phyloP scores from a whole-genome alignment of 2,888 invertebrate genomes.

The Antheraea assamensis region DNA sequence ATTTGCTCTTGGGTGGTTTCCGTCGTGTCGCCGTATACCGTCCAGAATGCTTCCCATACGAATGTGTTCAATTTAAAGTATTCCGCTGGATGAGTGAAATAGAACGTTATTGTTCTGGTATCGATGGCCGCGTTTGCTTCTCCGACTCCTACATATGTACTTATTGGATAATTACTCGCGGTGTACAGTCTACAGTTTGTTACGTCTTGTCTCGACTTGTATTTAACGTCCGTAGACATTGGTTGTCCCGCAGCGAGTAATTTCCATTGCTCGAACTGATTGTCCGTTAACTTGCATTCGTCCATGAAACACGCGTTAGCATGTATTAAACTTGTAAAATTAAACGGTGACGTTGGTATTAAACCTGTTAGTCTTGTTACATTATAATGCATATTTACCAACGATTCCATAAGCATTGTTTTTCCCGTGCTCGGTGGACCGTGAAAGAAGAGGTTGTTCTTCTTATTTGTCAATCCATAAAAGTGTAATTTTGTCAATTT shows the following conservation, averaged over 20 bases:
- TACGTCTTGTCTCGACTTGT: slow-evolving; percentile 27
- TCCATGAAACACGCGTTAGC: slow-evolving; percentile 44
- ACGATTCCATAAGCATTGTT: slow-evolving; percentile 38
- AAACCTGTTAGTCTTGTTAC: slow-evolving; percentile 36
- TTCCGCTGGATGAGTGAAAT: not conserved
- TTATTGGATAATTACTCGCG: slow-evolving; percentile 24
- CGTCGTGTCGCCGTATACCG: not conserved
- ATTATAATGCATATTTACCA: slow-evolving; percentile 25
- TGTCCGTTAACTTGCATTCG: slow-evolving; percentile 43
- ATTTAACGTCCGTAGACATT: slow-evolving; percentile 37
- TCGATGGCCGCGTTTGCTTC: not conserved
- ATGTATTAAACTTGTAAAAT: slow-evolving; percentile 31
- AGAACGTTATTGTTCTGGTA: slow-evolving; percentile 15
- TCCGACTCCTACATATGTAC: slow-evolving; percentile 10
- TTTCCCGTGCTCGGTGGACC: slow-evolving; percentile 25
- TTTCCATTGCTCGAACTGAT: slow-evolving; percentile 50
- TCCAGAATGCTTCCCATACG: not conserved
- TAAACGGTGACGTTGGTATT: slow-evolving; percentile 33
- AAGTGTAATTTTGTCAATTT: not conserved
- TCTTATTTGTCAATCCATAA: not conserved
- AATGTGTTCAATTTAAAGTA: slow-evolving; percentile 4
- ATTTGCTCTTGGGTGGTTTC: too few species aligned
- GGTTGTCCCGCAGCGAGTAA: slow-evolving; percentile 34
- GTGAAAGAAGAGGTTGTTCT: slow-evolving; percentile 26
- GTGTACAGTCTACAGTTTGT: slow-evolving; percentile 25